Percentiles rank a stretch among this genome's conserved stretches.
These are phyloP conservation scores for Pollenia labialis DNA, from an alignment of 2,888 invertebrate species.

Conservation along the genomic window DNA sequence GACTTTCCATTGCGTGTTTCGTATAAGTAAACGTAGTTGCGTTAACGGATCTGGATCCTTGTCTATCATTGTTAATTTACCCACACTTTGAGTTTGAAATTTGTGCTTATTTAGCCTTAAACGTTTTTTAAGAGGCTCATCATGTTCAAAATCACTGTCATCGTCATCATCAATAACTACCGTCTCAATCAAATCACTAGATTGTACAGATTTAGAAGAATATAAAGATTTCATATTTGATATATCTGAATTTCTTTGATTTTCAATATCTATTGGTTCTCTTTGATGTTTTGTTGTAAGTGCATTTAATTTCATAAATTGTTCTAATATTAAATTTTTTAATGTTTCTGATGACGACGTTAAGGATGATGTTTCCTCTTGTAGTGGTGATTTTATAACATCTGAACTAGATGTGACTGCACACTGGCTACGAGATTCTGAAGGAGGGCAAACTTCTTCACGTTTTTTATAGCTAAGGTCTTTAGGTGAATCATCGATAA, in stretches of 20 bases:
- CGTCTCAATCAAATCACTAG: constrained; percentile 85
- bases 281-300: constrained; percentile 84
- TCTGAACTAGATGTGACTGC: constrained; percentile 89
- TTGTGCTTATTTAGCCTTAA: constrained; percentile 67
- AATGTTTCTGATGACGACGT: constrained; percentile 88
- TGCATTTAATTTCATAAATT: constrained; percentile 80
- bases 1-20: constrained; percentile 88
- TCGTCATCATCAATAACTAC: constrained; percentile 80
- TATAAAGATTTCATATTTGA: constrained; percentile 76
- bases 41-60: constrained; percentile 87
- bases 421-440: constrained; percentile 82
- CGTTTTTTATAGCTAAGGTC: constrained; percentile 87
- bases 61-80: constrained; percentile 74
- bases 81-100: constrained; percentile 13
- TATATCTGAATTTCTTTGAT: constrained; percentile 89
- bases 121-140: constrained; percentile 85
- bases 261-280: constrained; percentile 89
- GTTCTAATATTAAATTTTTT: constrained; percentile 81
- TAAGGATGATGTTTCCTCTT: constrained; percentile 89
- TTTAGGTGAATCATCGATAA: constrained; percentile 86
- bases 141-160: constrained; percentile 57
- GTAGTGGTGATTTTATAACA: constrained; percentile 90
- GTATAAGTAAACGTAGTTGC: constrained; percentile 89
- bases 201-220: constrained; percentile 84
- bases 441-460: constrained; percentile 81